Evolutionary conservation across 2,797 vertebrate genomes (phyloP).

Genomic region (Onychomys leucogaster): DNA sequence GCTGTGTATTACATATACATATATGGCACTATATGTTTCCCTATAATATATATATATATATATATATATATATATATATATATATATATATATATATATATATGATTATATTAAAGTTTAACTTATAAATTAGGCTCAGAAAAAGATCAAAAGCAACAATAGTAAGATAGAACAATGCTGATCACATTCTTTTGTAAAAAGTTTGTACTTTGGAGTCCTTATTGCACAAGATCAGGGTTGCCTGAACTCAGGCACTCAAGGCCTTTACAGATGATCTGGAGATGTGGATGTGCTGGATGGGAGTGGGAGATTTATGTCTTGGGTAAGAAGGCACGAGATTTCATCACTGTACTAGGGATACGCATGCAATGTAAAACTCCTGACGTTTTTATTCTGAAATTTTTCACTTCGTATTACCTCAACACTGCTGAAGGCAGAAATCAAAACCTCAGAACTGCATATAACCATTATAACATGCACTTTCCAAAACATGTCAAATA

Average conservation of each 20-base stretch:
- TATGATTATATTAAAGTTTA: not conserved
- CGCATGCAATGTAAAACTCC: not conserved
- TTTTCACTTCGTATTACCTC: not conserved
- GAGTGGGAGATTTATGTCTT: not conserved
- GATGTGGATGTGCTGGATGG: not conserved
- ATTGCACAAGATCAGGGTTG: not conserved
- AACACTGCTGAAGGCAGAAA: not conserved
- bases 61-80: not conserved
- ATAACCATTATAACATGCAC: not conserved
- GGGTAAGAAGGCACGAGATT: not conserved
- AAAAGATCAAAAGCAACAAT: not conserved
- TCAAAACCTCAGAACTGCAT: not conserved
- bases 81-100: not conserved
- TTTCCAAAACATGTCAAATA: slow-evolving; percentile 37
- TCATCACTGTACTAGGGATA: not conserved
- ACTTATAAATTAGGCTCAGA: not conserved
- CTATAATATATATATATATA: not conserved
- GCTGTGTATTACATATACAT: not conserved
- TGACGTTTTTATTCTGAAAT: not conserved
- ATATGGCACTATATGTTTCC: not conserved
- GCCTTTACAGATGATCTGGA: no score
- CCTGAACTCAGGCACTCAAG: not conserved
- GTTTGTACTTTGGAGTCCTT: not conserved
- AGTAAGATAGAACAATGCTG: not conserved
- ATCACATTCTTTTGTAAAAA: not conserved